Percentiles rank a stretch among this genome's conserved stretches.
These are phyloP conservation scores for Addax nasomaculatus DNA, from an alignment of 2,113 vertebrate species.

Conservation along the genomic window DNA sequence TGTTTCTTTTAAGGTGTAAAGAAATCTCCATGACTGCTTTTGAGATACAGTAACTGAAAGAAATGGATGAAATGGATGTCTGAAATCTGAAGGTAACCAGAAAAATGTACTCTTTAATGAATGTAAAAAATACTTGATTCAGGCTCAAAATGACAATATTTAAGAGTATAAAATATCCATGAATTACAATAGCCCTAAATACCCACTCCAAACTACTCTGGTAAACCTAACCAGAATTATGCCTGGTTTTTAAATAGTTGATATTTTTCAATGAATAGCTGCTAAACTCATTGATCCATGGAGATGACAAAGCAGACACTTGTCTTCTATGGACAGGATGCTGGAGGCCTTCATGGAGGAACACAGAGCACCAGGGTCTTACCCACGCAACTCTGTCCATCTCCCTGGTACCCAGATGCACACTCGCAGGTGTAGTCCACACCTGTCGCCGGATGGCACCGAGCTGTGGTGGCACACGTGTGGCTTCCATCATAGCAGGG, in stretches of 20 bases:
- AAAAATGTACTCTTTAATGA: background rate
- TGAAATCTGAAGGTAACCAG: background rate
- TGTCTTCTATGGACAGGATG: background rate
- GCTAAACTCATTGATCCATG: background rate
- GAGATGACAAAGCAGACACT: background rate
- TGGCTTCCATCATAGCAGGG: conserved; percentile 91
- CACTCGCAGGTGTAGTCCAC: conserved; percentile 88
- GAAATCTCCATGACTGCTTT: background rate
- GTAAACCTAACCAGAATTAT: background rate
- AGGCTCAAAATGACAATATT: background rate
- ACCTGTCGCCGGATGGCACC: conserved; percentile 84
- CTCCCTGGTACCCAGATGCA: conserved; percentile 84
- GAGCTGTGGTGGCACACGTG: conserved; percentile 85
- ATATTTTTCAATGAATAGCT: background rate
- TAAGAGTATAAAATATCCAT: background rate
- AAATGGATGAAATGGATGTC: background rate
- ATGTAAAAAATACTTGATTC: background rate
- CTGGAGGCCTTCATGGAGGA: too few species aligned
- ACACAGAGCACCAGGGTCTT: conserved; percentile 21
- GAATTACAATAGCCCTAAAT: background rate
- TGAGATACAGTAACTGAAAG: background rate
- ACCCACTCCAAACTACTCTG: background rate
- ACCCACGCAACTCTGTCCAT: conserved; percentile 90
- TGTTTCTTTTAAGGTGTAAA: conserved; percentile 1
- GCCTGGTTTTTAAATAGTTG: background rate